These are phyloP conservation scores for Epizoanthus illoricatus DNA, from an alignment of 92 coral and sea anemone species.

Conservation along the genomic window DNA sequence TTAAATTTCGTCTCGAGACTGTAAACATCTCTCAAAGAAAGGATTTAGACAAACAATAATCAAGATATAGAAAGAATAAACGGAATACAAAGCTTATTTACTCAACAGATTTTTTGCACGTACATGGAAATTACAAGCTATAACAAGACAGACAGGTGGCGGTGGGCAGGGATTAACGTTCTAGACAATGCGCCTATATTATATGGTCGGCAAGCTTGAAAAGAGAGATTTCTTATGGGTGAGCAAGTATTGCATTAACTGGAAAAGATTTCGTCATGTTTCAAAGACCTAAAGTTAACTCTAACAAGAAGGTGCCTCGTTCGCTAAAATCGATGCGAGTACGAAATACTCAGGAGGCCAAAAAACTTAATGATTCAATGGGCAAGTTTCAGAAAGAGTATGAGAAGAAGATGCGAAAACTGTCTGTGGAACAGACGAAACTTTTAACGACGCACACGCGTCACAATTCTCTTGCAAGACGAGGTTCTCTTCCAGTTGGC, in stretches of 20 bases:
- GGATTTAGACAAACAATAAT: neutral
- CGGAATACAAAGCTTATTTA: neutral
- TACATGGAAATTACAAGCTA: neutral
- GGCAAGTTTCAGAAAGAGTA: conserved; percentile 25
- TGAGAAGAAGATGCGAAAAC: conserved; percentile 19
- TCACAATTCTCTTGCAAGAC: conserved; percentile 10
- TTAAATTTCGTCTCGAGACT: neutral
- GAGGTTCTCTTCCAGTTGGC: conserved; percentile 16
- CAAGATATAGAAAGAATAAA: neutral
- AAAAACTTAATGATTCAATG: conserved; percentile 30
- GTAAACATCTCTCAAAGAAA: neutral
- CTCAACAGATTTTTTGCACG: neutral
- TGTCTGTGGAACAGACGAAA: conserved; percentile 27
- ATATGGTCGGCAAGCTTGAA: neutral
- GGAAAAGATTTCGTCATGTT: neutral
- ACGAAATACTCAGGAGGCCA: conserved; percentile 17
- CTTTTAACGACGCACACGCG: conserved; percentile 19
- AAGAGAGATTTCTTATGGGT: neutral
- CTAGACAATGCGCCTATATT: neutral
- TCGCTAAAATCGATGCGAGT: conserved; percentile 30
- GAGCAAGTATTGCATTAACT: too few relatives aligned
- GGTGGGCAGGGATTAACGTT: neutral
- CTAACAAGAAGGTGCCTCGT: neutral
- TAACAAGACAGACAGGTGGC: neutral
- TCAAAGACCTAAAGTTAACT: conserved; percentile 8